A percentile compares a stretch with the other conserved stretches of the same genome.
Evolutionary conservation across 2,888 invertebrate genomes (phyloP).

Genomic region (Malthinus seriepunctatus): DNA sequence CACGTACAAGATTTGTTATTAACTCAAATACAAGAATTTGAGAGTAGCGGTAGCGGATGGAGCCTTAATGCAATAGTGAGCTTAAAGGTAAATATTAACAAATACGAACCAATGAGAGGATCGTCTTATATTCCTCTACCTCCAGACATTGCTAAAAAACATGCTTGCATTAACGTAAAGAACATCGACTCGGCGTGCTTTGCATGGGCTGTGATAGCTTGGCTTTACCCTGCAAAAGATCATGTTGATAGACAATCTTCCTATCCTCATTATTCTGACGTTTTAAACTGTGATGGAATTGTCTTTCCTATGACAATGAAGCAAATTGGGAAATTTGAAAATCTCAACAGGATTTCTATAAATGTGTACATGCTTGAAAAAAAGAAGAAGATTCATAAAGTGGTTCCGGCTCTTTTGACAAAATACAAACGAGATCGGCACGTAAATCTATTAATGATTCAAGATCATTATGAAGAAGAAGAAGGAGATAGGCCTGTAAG

Average conservation of each 20-base stretch:
- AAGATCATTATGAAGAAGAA: neutral
- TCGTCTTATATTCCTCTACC: conserved; percentile 28
- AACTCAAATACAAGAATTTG: neutral
- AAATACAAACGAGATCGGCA: neutral
- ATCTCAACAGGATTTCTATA: neutral
- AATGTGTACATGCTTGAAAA: neutral
- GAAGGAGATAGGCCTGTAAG: neutral
- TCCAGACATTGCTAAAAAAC: conserved; percentile 20
- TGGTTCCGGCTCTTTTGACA: neutral
- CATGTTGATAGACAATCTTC: neutral
- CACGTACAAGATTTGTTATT: neutral
- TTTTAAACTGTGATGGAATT: too few species aligned
- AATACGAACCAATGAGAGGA: neutral
- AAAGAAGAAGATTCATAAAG: neutral
- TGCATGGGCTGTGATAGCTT: conserved; percentile 28
- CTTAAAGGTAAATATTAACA: neutral
- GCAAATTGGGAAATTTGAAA: neutral
- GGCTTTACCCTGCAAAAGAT: conserved; percentile 10
- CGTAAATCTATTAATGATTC: neutral
- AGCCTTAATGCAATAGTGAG: neutral
- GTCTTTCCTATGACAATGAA: neutral
- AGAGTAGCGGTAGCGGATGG: neutral
- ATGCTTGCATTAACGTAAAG: conserved; percentile 31
- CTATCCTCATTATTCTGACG: neutral
- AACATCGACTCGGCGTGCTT: conserved; percentile 34